These are phyloP conservation scores for Caenorhabditis remanei DNA, from an alignment of 1,140 invertebrate species.

Conservation along the genomic window DNA sequence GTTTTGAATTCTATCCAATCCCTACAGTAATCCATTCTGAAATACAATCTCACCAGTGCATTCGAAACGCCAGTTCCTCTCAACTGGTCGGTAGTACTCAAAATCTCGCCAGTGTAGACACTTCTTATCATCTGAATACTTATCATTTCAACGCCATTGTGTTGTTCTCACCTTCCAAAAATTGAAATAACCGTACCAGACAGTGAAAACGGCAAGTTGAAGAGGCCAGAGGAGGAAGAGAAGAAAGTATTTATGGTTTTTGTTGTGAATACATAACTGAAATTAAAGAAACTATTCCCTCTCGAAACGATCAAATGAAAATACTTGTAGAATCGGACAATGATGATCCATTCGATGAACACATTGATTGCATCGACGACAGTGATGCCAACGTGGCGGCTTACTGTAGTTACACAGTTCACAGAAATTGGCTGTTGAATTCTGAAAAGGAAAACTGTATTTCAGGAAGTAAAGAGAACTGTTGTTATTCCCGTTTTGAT, in stretches of 20 bases:
- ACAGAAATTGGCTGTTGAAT: neutral
- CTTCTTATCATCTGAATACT: constrained; percentile 1
- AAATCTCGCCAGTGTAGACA: neutral
- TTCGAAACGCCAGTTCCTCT: constrained; percentile 47
- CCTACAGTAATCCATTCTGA: neutral
- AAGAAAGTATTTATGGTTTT: constrained; percentile 66
- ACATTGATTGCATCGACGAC: constrained; percentile 65
- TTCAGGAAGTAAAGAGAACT: too few relatives aligned
- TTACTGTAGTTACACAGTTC: constrained; percentile 29
- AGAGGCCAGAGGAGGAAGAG: constrained; percentile 62
- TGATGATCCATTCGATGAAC: constrained; percentile 69
- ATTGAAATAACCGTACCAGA: constrained; percentile 17
- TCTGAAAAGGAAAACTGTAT: neutral
- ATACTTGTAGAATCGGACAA: constrained; percentile 64
- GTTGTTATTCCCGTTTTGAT: neutral
- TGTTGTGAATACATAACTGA: constrained; percentile 62
- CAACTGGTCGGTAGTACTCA: constrained; percentile 31
- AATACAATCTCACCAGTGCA: constrained; percentile 7
- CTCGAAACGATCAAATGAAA: too few relatives aligned
- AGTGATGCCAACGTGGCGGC: constrained; percentile 64
- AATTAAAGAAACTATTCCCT: neutral
- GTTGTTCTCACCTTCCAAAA: constrained; percentile 8
- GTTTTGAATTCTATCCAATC: neutral
- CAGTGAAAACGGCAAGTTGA: constrained; percentile 44
- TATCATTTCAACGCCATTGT: neutral